Evolutionary conservation across 2,113 vertebrate species (phyloP).

Genomic region (Peucedramus taeniatus): DNA sequence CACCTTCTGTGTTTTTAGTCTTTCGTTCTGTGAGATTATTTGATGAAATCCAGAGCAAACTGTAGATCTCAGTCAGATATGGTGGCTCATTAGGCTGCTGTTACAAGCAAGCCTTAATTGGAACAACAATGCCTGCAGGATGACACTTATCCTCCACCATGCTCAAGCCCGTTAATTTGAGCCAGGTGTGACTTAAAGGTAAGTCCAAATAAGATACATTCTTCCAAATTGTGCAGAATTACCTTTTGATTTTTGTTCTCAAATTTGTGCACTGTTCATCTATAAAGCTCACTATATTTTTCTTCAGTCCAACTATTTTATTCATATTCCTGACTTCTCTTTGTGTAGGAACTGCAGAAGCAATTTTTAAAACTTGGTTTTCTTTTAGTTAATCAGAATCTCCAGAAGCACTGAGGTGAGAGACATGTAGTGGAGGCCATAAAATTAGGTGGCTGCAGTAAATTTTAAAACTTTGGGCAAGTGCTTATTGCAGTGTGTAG

Average conservation of each 20-base stretch:
- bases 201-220: conserved; percentile 46
- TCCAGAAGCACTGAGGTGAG: background rate
- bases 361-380: background rate
- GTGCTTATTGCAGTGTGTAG: background rate
- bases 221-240: background rate
- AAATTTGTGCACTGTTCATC: background rate
- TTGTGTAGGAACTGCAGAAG: background rate
- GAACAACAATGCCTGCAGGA: background rate
- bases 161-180: conserved; percentile 33
- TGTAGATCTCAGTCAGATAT: background rate
- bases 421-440: background rate
- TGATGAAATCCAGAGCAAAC: background rate
- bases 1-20: background rate
- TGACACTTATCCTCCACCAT: background rate
- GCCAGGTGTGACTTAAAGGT: conserved; percentile 55
- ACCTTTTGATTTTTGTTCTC: background rate
- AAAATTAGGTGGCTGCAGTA: background rate
- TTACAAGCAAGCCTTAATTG: background rate
- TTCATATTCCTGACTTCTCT: background rate
- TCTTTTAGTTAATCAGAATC: background rate
- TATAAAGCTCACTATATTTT: background rate
- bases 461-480: background rate
- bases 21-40: background rate
- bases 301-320: background rate
- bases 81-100: background rate